A percentile compares a stretch with the other conserved stretches of the same genome.
Conservation (phyloP, 2,797 vertebrate species). For the Ficedula albicollis region DNA sequence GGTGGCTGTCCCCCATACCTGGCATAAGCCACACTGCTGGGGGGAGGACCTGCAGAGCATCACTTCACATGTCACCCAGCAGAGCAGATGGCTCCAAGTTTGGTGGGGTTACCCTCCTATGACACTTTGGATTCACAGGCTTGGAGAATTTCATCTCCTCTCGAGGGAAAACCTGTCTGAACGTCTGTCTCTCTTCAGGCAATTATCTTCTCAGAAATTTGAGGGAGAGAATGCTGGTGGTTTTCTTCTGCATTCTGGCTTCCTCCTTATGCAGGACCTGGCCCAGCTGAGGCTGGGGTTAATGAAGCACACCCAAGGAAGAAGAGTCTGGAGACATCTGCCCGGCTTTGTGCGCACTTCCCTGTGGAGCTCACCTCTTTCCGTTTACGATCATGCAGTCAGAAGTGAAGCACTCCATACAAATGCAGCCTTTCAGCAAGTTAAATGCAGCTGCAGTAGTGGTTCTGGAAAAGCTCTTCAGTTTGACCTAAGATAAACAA, state of each 20-base stretch:
- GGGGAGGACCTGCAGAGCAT: not conserved
- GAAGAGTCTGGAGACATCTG: not conserved
- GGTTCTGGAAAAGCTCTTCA: constrained; percentile 51
- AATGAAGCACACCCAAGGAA: not conserved
- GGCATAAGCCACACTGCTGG: not conserved
- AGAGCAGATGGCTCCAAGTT: not conserved
- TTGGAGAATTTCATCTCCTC: not conserved
- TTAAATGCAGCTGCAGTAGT: constrained; percentile 20
- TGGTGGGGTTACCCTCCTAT: not conserved
- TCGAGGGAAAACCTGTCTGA: not conserved
- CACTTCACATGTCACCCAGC: not conserved
- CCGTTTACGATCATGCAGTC: not conserved
- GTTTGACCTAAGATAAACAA: constrained; percentile 60
- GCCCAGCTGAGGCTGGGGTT: not conserved
- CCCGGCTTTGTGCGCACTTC: not conserved
- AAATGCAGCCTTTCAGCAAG: not conserved
- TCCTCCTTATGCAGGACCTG: not conserved
- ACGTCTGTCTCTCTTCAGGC: not conserved
- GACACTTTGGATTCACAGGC: not conserved
- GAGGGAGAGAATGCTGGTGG: not conserved
- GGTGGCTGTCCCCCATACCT: not conserved
- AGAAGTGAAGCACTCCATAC: not conserved
- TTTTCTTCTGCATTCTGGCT: not conserved
- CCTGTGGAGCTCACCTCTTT: not conserved
- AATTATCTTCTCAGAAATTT: not conserved